Base-by-base conservation (phyloP, 2,888 invertebrate species). In the Mactromeris polynyma region DNA sequence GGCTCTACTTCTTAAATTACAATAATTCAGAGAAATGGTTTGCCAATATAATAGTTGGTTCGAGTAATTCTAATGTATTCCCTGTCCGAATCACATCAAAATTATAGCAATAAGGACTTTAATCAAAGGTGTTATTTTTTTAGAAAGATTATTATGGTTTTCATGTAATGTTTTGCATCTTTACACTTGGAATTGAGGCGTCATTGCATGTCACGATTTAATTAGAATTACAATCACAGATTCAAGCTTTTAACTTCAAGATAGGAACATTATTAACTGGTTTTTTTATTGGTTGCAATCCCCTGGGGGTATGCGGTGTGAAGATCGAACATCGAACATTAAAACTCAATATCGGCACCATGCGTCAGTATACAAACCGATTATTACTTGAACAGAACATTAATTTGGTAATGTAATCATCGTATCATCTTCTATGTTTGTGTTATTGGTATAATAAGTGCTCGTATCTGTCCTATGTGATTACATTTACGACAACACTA, bases 301-400 rank as follows among this genome's bases (percentile, higher is more conserved):
- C 58, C 26, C 26, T 26, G 26, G 26, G 58, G 26, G 58, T n/a
- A n/a, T 11, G 9, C 58, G n/a, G 6, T n/a, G n/a, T n/a, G 26
- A 64, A 64, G 26, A 26, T n/a, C 9, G 58, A 64, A 64, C 58
- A 26, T 26, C 58, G n/a, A n/a, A 64, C n/a, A 64, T 64, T 26
- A 64, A 64, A 64, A 64, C 58, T 64, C 6, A 64, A 26, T 64
- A 26, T 26, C 11, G n/a, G 58, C 21, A 64, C n/a, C 19, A 51
- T 51, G 51, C 51, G 3, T 51, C n/a, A n/a, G n/a, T 51, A 17
- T 51, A 26, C 9, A 26, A 9, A 21, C 58, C 0, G 58, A 64
- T 64, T 64, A n/a, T 64, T n/a, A n/a, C 58, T 64, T n/a, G n/a
- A 64, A 64, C 58, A n/a, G 58, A 26, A n/a, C n/a, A 64, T 64